Percentiles rank a stretch among this genome's conserved stretches.
phyloP scores from a whole-genome alignment of 2,888 invertebrate genomes.

The Cenopis cana region DNA sequence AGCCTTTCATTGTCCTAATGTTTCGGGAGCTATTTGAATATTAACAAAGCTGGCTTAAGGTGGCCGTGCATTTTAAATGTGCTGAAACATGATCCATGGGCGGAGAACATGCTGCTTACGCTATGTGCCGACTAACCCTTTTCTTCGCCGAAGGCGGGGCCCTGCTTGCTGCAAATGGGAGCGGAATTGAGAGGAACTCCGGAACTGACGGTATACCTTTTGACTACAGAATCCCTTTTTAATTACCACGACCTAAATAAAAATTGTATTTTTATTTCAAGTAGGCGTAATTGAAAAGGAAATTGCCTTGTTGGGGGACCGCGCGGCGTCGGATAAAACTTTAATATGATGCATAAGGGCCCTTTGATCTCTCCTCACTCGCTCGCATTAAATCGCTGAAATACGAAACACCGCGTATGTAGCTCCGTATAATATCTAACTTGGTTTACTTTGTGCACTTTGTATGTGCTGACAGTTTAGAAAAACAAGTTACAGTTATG shows the following conservation, averaged over 20 bases:
- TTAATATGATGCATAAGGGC: constrained; percentile 83
- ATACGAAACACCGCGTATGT: constrained; percentile 62
- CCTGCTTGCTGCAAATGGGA: constrained; percentile 76
- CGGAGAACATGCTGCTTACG: constrained; percentile 20
- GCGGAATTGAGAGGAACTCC: constrained; percentile 83
- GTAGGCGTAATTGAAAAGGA: constrained; percentile 85
- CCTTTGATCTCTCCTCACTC: constrained; percentile 83
- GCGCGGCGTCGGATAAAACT: constrained; percentile 79
- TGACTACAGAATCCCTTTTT: constrained; percentile 85
- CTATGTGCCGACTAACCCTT: constrained; percentile 69
- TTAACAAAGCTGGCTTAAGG: constrained; percentile 38
- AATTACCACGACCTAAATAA: constrained; percentile 83
- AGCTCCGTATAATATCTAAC: constrained; percentile 53
- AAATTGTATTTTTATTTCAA: constrained; percentile 84
- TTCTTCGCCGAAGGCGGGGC: constrained; percentile 75
- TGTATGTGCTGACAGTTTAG: constrained; percentile 16
- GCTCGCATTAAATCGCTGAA: constrained; percentile 76
- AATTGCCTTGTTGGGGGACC: constrained; percentile 76
- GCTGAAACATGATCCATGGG: constrained; percentile 34
- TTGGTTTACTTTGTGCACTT: constrained; percentile 34
- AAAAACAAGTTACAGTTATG: not conserved
- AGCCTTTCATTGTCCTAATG: constrained; percentile 33
- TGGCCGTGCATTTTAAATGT: constrained; percentile 40
- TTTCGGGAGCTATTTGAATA: constrained; percentile 34
- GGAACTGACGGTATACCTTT: constrained; percentile 83